Percentiles rank a stretch among this genome's conserved stretches.
Conservation (phyloP, 2,113 vertebrate species). For the Pandion haliaetus region DNA sequence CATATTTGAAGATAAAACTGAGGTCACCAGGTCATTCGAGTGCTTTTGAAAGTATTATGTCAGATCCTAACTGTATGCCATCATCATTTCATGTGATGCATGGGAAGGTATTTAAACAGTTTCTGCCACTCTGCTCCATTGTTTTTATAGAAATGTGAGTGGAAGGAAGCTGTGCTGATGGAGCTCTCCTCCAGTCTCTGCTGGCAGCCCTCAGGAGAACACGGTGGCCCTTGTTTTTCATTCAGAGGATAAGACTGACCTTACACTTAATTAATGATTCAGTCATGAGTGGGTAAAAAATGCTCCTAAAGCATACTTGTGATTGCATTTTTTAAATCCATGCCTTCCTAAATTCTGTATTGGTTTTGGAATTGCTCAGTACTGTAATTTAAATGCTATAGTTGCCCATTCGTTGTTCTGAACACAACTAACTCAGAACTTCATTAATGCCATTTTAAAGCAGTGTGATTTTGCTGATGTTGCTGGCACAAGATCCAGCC, state of each 20-base stretch:
- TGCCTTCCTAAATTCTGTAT: background rate
- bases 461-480: background rate
- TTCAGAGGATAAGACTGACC: background rate
- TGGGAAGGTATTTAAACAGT: background rate
- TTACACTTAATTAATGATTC: background rate
- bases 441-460: conserved; percentile 2
- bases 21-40: background rate
- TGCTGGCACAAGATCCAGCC: background rate
- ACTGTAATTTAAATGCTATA: background rate
- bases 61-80: background rate
- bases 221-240: background rate
- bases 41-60: background rate
- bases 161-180: background rate
- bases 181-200: background rate
- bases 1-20: background rate
- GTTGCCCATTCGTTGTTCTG: background rate
- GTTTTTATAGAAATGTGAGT: background rate
- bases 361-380: background rate
- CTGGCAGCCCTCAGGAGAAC: background rate
- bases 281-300: background rate
- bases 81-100: background rate
- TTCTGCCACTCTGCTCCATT: background rate
- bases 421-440: background rate
- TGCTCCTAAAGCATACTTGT: background rate
- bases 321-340: background rate